Evolutionary conservation across 1,140 invertebrate species (phyloP).

Genomic region (Anastatus disparis): DNA sequence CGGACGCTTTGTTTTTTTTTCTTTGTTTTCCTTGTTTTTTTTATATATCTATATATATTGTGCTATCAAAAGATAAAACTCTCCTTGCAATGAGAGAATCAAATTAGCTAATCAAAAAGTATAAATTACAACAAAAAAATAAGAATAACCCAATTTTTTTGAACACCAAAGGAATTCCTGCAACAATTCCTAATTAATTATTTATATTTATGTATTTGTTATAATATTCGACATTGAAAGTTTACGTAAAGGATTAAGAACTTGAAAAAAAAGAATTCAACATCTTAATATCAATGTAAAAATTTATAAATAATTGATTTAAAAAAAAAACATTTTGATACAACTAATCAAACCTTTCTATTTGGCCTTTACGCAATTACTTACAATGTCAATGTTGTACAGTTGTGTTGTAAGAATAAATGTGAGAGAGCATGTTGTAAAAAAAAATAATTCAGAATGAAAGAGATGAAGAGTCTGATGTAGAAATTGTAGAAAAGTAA

Average conservation of each 20-base stretch:
- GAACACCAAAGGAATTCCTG: conserved; percentile 38
- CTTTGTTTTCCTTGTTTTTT: not conserved
- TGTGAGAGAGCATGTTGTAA: too few relatives aligned
- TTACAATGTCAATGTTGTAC: too few relatives aligned
- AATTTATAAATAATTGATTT: too few relatives aligned
- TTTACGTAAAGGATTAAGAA: too few relatives aligned
- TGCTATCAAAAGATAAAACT: conserved; percentile 23
- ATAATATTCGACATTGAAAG: not conserved
- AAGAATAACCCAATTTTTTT: conserved; percentile 14
- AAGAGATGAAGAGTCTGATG: not conserved
- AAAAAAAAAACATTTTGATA: too few relatives aligned
- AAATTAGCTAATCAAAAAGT: not conserved
- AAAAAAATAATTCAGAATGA: too few relatives aligned
- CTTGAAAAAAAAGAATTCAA: too few relatives aligned
- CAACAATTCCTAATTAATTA: conserved; percentile 27
- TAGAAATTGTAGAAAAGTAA: conserved; percentile 11
- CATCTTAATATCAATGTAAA: too few relatives aligned
- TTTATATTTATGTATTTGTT: not conserved
- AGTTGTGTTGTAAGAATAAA: too few relatives aligned
- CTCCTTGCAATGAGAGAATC: conserved; percentile 28
- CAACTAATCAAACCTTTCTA: too few relatives aligned
- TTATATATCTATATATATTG: not conserved
- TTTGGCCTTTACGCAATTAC: too few relatives aligned
- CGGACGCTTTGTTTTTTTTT: conserved; percentile 9
- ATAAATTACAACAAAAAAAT: not conserved